Evolutionary conservation across 2,113 vertebrate genomes (phyloP).

Genomic region (Apodemus sylvaticus): DNA sequence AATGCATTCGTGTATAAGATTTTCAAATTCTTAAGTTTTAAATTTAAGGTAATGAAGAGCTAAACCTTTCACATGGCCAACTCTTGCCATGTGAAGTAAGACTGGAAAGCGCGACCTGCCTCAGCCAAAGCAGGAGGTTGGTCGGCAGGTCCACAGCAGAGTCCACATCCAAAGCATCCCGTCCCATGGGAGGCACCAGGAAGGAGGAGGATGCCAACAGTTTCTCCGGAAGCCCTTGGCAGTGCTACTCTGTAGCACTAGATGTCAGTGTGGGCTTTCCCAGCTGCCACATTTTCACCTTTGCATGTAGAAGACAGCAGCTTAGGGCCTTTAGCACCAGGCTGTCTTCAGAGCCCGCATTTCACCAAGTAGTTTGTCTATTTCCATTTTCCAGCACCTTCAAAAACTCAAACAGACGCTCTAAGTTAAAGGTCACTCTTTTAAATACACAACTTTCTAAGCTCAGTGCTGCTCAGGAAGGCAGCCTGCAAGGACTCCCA

Average conservation of each 20-base stretch:
- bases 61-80: not conserved
- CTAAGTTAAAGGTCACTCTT: not conserved
- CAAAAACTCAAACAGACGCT: not conserved
- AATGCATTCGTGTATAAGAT: not conserved
- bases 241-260: conserved; percentile 84
- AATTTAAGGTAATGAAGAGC: not conserved
- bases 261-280: conserved; percentile 86
- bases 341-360: not conserved
- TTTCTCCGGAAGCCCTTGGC: conserved; percentile 19
- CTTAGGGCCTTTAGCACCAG: not conserved
- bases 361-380: not conserved
- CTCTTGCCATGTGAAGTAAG: not conserved
- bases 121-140: not conserved
- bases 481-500: not conserved
- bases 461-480: not conserved
- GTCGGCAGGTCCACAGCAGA: not conserved
- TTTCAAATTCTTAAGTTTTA: not conserved
- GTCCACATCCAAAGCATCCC: not conserved
- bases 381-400: conserved; percentile 6
- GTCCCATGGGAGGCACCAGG: not conserved
- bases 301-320: not conserved
- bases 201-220: not conserved
- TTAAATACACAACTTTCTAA: not conserved
- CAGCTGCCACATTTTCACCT: not conserved
- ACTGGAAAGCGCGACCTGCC: fast-evolving